Base-by-base conservation (phyloP, 1,140 invertebrate species). In the Drosophila simulans region DNA sequence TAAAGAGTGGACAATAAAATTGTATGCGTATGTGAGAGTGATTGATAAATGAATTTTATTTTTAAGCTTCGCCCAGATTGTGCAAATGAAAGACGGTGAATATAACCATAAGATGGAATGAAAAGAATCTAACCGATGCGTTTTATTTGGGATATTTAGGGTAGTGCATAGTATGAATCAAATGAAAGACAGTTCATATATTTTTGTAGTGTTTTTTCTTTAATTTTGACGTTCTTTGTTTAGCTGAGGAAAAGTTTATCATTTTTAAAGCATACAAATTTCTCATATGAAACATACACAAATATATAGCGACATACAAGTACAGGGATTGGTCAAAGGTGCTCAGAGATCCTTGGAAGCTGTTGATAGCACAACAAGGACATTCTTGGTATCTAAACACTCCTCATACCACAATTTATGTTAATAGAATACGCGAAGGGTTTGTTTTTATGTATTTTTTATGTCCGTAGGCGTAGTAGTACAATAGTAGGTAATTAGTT, bases 1-100 rank as follows among this genome's bases (percentile, higher is more conserved):
- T 43, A 79, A 65, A 79, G 83, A 82, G 71, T 88, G 79, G 83
- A 86, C 83, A 86, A 86, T 86, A 86, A 86, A 69, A 77, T 63
- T 77, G 75, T 83, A 83, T 69, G 74, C 58, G 60, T 59, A 78
- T 65, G 59, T 82, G 63, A 69, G 81, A 15, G 68, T 77, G 58
- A 80, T 80, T 77, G 58, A 80, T 80, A 63, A 42, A 81, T 86
- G 62, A 88, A 79, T 63, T 69, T 70, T 78, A 82, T 35, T 51
- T 66, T 39, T 80, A 80, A 80, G 63, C 35, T 54, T 66, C 56
- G 55, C 45, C 51, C 80, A 63, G 63, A 86, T 77, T 81, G 52
- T 85, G 55, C 85, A 83, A 59, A 70, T 76, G 43, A 86, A 86
- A 86, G 82, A 86, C 82, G 73, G 43, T 82, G 59, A 85, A 82